phyloP scores from a whole-genome alignment of 1,140 invertebrate species.

The Drosophila elegans region DNA sequence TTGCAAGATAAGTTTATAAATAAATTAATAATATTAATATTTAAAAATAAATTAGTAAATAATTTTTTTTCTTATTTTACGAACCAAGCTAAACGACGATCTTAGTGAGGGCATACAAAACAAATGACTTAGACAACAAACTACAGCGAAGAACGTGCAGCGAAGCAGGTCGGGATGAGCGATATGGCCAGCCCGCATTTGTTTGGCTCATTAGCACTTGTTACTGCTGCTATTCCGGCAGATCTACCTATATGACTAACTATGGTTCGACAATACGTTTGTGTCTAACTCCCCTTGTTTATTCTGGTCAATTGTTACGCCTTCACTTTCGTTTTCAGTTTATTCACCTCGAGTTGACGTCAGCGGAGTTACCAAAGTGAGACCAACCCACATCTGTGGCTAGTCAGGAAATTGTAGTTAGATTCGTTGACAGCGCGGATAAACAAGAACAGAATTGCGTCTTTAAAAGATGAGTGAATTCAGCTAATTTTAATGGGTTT shows the following conservation, averaged over 20 bases:
- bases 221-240: constrained; percentile 32
- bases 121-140: constrained; percentile 76
- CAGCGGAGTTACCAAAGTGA: constrained; percentile 33
- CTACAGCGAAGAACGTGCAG: constrained; percentile 64
- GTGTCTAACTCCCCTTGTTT: constrained; percentile 21
- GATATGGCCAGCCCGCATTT: constrained; percentile 41
- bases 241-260: constrained; percentile 36
- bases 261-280: constrained; percentile 1
- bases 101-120: constrained; percentile 20
- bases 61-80: no score
- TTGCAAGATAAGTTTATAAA: neutral
- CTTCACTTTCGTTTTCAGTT: constrained; percentile 74
- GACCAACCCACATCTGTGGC: constrained; percentile 41
- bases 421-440: constrained; percentile 17
- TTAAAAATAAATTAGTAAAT: no score
- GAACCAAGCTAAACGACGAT: no score
- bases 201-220: constrained; percentile 69
- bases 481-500: neutral
- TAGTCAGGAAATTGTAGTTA: constrained; percentile 59
- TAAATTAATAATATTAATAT: no score
- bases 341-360: constrained; percentile 68
- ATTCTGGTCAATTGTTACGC: constrained; percentile 46
- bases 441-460: neutral
- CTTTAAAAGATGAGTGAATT: constrained; percentile 11
- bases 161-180: constrained; percentile 51